Percentiles rank a stretch among this genome's conserved stretches.
These are phyloP conservation scores for Holothuria leucospilota DNA, from an alignment of 53 echinoderm and acorn worm species.

Conservation along the genomic window DNA sequence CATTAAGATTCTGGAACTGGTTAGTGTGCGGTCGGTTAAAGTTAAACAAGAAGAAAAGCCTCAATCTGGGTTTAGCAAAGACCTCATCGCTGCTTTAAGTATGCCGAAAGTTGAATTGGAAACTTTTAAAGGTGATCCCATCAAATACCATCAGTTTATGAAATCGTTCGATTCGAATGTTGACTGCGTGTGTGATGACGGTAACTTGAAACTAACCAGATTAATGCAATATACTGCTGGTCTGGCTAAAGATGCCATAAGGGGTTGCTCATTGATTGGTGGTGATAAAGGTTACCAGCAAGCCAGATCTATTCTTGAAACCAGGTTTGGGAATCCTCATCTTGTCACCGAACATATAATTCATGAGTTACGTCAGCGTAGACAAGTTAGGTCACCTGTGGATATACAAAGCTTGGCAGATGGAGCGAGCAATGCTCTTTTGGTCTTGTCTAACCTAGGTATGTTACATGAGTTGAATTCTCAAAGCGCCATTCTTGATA, in stretches of 20 bases:
- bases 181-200: constrained; percentile 44
- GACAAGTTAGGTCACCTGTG: constrained; percentile 15
- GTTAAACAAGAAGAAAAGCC: constrained; percentile 21
- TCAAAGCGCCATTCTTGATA: constrained; percentile 34
- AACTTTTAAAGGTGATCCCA: constrained; percentile 44
- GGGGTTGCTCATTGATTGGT: constrained; percentile 47
- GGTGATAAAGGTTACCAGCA: constrained; percentile 38
- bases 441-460: neutral
- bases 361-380: constrained; percentile 28
- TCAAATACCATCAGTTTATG: constrained; percentile 53
- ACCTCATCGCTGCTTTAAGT: constrained; percentile 41
- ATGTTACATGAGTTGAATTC: constrained; percentile 28
- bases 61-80: constrained; percentile 35
- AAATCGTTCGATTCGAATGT: constrained; percentile 56
- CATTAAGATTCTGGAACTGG: constrained; percentile 25
- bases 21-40: constrained; percentile 27
- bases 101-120: constrained; percentile 54
- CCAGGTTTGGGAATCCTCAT: constrained; percentile 49
- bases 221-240: constrained; percentile 56
- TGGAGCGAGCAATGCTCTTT: constrained; percentile 28
- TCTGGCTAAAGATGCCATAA: constrained; percentile 54
- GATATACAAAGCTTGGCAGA: constrained; percentile 46
- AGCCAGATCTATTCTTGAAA: constrained; percentile 46
- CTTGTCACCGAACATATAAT: constrained; percentile 48
- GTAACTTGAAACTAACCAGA: constrained; percentile 44